phyloP scores from a whole-genome alignment of 2,888 invertebrate species.

The Helleia helle region DNA sequence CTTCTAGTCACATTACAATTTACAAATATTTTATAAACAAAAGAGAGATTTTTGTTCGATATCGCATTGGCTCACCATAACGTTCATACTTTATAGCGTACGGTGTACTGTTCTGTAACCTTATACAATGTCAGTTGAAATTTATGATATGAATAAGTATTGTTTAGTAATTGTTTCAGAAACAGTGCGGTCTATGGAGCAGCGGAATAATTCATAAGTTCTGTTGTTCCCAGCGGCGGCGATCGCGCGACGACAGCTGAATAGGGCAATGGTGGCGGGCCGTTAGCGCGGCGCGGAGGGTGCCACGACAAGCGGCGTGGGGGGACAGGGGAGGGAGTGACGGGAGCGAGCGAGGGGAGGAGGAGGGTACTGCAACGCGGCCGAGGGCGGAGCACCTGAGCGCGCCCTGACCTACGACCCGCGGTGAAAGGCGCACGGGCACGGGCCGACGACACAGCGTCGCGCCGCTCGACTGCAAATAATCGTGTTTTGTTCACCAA shows the following conservation, averaged over 20 bases:
- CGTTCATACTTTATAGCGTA: slow-evolving; percentile 12
- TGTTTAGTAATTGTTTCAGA: slow-evolving; percentile 67
- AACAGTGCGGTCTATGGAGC: slow-evolving; percentile 41
- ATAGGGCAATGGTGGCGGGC: slow-evolving; percentile 64
- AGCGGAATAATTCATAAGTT: slow-evolving; percentile 67
- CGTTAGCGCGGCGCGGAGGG: slow-evolving; percentile 36
- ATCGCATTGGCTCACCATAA: slow-evolving; percentile 3
- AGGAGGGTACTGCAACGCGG: slow-evolving; percentile 29
- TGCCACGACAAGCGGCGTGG: slow-evolving; percentile 21
- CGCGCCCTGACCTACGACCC: slow-evolving; percentile 73
- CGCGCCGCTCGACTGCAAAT: slow-evolving; percentile 44
- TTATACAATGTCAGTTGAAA: slow-evolving; percentile 51
- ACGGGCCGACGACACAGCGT: slow-evolving; percentile 49
- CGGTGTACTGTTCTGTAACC: slow-evolving; percentile 18
- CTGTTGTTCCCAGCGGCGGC: slow-evolving; percentile 55
- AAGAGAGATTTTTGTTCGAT: slow-evolving; percentile 6
- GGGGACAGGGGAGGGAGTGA: slow-evolving; percentile 20
- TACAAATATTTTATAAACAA: neutral
- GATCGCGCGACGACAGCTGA: slow-evolving; percentile 61
- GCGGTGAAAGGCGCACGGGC: slow-evolving; percentile 68
- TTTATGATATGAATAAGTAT: slow-evolving; percentile 59
- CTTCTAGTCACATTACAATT: neutral
- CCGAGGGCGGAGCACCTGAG: slow-evolving; percentile 70
- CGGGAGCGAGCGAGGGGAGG: slow-evolving; percentile 30
- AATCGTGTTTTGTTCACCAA: slow-evolving; percentile 38